Base-by-base conservation (phyloP, 1,140 invertebrate genomes). In the Drosophila gunungcola region DNA sequence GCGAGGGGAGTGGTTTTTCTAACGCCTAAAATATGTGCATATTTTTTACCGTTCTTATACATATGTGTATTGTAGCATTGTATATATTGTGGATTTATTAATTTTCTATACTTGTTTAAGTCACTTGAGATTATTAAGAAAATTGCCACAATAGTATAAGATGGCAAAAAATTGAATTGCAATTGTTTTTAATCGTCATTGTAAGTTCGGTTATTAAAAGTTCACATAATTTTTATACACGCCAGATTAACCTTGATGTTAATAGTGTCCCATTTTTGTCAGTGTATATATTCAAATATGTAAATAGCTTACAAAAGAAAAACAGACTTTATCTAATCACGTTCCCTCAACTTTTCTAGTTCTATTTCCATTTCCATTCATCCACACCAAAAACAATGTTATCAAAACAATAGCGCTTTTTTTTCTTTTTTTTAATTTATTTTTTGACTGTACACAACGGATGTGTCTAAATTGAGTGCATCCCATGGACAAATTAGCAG, bases 401-500 rank as follows among this genome's bases (percentile, higher is more conserved):
- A 65, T 68, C 69, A 70, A 61, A 73, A 58, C 63, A 49, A 45
- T 58, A 57, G 25, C 13, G 69, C 13, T 54, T 72, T 51, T 39
- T 39, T 16, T 38, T 51, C 11, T 51, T 39, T 16, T 21, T 38
- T 36, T 13, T 13, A 10, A 3, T 32, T 58, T 46, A 46, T 43
- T 48, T 39, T 39, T 21, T 11, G 27, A 12, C 39, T 45, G 38
- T 29, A 41, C 58, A 70, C 45, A 83, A 67, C 83, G 83, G 83
- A 86, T 79, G 67, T 73, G 63, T 75, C 75, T 73, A 73, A 86
- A 88, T 76, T 86, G 70, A 70, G 52, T 62, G 83, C 84, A 86
- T 86, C 64, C 69, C 78, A 60, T 62, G 62, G 73, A 63, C 68
- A 36, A 55, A 74, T 74, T 63, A 70, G 43, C 43, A 48, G 67